These are phyloP conservation scores for Hydrotaea cyrtoneurina DNA, from an alignment of 2,888 invertebrate genomes.

Conservation along the genomic window DNA sequence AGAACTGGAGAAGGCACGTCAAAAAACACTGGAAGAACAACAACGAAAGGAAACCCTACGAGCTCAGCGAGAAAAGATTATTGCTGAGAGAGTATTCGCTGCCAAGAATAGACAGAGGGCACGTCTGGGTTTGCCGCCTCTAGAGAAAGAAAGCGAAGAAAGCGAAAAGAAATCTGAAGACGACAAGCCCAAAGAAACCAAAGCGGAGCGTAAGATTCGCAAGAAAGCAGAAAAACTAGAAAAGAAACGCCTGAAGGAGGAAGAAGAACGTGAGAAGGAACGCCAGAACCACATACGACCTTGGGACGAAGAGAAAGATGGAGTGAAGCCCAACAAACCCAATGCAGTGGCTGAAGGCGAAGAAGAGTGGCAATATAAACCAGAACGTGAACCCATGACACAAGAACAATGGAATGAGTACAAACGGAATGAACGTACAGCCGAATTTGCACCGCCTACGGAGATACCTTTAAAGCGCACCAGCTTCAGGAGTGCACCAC, in stretches of 20 bases:
- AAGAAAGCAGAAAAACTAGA: conserved; percentile 72
- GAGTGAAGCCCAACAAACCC: conserved; percentile 61
- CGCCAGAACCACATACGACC: conserved; percentile 83
- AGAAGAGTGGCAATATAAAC: conserved; percentile 76
- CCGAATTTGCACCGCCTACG: conserved; percentile 88
- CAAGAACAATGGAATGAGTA: conserved; percentile 82
- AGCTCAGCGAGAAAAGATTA: conserved; percentile 84
- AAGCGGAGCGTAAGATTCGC: conserved; percentile 76
- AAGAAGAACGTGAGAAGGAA: conserved; percentile 78
- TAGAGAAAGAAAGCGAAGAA: conserved; percentile 82
- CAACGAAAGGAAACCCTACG: conserved; percentile 84
- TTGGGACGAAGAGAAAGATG: conserved; percentile 86
- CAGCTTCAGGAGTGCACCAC: conserved; percentile 71
- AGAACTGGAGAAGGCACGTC: conserved; percentile 86
- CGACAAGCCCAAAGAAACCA: conserved; percentile 61
- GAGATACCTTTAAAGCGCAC: conserved; percentile 72
- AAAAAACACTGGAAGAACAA: conserved; percentile 87
- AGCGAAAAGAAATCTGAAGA: conserved; percentile 64
- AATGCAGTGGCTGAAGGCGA: conserved; percentile 16
- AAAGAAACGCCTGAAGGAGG: conserved; percentile 75
- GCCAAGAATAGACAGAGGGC: conserved; percentile 88
- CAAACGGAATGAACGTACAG: conserved; percentile 86
- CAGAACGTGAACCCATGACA: conserved; percentile 78
- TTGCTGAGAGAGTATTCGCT: conserved; percentile 87
- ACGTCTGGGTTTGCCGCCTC: conserved; percentile 87